Evolutionary conservation across 2,888 invertebrate genomes (phyloP).

Genomic region (Dexiosoma caninum): DNA sequence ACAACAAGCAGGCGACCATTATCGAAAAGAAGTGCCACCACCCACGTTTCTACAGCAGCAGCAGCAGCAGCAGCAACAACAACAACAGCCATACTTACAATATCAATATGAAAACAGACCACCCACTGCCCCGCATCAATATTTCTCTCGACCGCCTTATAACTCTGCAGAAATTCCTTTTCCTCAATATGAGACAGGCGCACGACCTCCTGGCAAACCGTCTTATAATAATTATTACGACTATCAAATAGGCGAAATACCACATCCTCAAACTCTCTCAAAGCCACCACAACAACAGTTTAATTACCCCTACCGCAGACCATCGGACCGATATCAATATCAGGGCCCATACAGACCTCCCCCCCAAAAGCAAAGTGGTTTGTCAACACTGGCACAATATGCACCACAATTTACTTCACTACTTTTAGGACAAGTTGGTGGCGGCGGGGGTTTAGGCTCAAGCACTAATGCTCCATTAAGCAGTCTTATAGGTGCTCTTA

Average conservation of each 20-base stretch:
- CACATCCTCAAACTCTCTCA: slow-evolving; percentile 62
- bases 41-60: slow-evolving; percentile 49
- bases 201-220: slow-evolving; percentile 23
- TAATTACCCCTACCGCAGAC: slow-evolving; percentile 65
- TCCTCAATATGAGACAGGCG: slow-evolving; percentile 32
- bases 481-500: slow-evolving; percentile 73
- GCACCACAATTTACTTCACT: slow-evolving; percentile 77
- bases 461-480: slow-evolving; percentile 68
- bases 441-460: slow-evolving; percentile 36
- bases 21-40: slow-evolving; percentile 43
- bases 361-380: slow-evolving; percentile 61
- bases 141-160: slow-evolving; percentile 54
- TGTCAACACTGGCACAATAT: slow-evolving; percentile 73
- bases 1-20: slow-evolving; percentile 49
- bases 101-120: slow-evolving; percentile 47
- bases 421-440: slow-evolving; percentile 67
- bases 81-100: slow-evolving; percentile 29
- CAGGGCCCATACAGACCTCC: slow-evolving; percentile 65
- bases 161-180: slow-evolving; percentile 25
- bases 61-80: slow-evolving; percentile 43
- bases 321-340: slow-evolving; percentile 54
- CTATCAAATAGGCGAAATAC: slow-evolving; percentile 74
- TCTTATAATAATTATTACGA: slow-evolving; percentile 70
- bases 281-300: slow-evolving; percentile 64
- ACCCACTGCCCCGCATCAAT: slow-evolving; percentile 26